phyloP scores from a whole-genome alignment of 2,888 invertebrate genomes.

The Rambutsinella grinnellia region DNA sequence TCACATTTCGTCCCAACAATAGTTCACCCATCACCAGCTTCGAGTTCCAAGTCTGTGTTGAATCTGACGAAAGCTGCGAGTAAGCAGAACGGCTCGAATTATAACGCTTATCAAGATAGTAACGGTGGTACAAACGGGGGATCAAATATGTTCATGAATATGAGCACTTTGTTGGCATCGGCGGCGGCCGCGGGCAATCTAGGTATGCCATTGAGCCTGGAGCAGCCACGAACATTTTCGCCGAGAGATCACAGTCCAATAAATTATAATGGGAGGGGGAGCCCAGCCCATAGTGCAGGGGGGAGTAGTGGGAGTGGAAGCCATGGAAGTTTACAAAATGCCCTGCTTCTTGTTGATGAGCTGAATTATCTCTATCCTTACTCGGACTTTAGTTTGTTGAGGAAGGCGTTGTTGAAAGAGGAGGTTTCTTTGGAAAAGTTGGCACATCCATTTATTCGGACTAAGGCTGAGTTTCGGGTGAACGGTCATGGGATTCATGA shows the following conservation, averaged over 20 bases:
- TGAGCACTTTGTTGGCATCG: slow-evolving; percentile 29
- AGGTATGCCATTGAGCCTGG: slow-evolving; percentile 27
- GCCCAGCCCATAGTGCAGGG: slow-evolving; percentile 28
- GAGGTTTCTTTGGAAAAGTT: slow-evolving; percentile 64
- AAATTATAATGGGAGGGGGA: slow-evolving; percentile 29
- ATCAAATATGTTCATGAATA: slow-evolving; percentile 41
- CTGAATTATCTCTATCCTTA: slow-evolving; percentile 62
- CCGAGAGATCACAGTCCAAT: slow-evolving; percentile 35
- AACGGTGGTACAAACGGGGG: slow-evolving; percentile 16
- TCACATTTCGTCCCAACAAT: slow-evolving; percentile 10
- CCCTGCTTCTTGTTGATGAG: slow-evolving; percentile 62
- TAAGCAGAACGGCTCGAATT: slow-evolving; percentile 12
- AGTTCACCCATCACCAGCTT: slow-evolving; percentile 7
- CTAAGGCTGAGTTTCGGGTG: slow-evolving; percentile 27
- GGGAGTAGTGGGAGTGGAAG: slow-evolving; percentile 32
- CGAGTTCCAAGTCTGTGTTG: not conserved
- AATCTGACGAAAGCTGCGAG: slow-evolving; percentile 12
- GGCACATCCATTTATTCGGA: slow-evolving; percentile 35
- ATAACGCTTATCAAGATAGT: slow-evolving; percentile 24
- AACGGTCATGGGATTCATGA: slow-evolving; percentile 34
- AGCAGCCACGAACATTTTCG: slow-evolving; percentile 43
- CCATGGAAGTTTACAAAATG: slow-evolving; percentile 33
- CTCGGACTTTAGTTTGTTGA: slow-evolving; percentile 62
- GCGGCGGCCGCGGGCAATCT: slow-evolving; percentile 38
- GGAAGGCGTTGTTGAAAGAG: slow-evolving; percentile 62